Evolutionary conservation across 2,113 vertebrate species (phyloP), one percentile per base, ranked within the genome.

Genomic region (Addax nasomaculatus): DNA sequence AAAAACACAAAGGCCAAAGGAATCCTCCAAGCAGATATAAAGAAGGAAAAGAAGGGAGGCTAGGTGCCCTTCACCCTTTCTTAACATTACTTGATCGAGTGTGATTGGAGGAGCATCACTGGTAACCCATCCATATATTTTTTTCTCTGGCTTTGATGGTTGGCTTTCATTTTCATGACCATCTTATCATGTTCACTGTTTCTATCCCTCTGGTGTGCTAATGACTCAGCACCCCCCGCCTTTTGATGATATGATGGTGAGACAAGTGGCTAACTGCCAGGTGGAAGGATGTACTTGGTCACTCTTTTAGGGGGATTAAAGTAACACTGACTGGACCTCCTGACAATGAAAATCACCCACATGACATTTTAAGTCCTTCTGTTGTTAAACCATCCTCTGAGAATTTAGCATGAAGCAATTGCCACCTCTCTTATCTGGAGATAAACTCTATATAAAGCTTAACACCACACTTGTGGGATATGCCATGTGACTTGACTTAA

Each of bases 401-500:
- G 47, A 67, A 57, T 78, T 70, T 29, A 80, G 55, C 95, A 21
- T 45, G 91, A 85, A 67, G 73, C 70, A 1, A 23, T 96, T 83
- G 89, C 89, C 93, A 36, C 30, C 12, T 27, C 51, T 97, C 94
- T 97, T 21, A 70, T 76, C 70, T 64, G 85, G 51, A 87, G 87
- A 92, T 91, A 64, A 97, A 85, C 47, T 14, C 2, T 11, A 57
- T 86, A 47, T 62, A n/a, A 95, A 85, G 57, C 45, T 81, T 64
- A 87, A 5, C 29, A 33, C 64, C 25, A 36, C 27, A 27, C 57
- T 95, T 95, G 64, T 88, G 39, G 7, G 33, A 25, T 95, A 95
- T 98, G 85, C 49, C 76, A 29, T 93, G 79, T 90, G 85, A 95
- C 80, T 97, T 97, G 0, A 70, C 93, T 95, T 95, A 43, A 55